Evolutionary conservation across 2,113 vertebrate genomes (phyloP).

Genomic region (Indicator maculatus): DNA sequence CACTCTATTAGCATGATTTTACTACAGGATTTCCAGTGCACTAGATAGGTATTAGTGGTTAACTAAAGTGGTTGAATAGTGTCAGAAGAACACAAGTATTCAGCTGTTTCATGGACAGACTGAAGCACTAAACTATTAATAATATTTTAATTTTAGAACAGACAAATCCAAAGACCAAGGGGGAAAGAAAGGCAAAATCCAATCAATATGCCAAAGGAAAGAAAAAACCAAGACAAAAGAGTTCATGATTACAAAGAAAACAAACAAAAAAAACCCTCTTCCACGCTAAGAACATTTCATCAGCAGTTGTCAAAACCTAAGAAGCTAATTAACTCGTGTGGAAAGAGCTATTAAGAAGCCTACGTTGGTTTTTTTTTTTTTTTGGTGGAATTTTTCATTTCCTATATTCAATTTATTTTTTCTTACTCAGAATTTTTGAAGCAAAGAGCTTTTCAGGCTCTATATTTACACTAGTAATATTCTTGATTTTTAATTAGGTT

Average conservation of each 20-base stretch:
- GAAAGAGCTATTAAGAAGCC: not conserved
- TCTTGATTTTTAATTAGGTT: slow-evolving; percentile 42
- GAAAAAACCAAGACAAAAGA: not conserved
- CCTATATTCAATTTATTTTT: slow-evolving; percentile 9
- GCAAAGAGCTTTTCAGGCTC: slow-evolving; percentile 10
- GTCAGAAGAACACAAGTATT: not conserved
- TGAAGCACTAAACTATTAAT: not conserved
- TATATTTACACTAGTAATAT: not conserved
- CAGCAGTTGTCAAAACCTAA: slow-evolving; percentile 10
- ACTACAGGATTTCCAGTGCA: not conserved
- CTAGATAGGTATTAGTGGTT: not conserved
- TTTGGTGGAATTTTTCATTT: not conserved
- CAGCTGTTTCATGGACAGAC: not conserved
- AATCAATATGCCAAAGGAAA: not conserved
- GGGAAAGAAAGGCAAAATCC: not conserved
- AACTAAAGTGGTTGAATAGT: not conserved
- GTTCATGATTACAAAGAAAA: not conserved
- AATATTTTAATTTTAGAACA: not conserved
- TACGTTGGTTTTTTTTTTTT: not conserved
- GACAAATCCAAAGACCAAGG: not conserved
- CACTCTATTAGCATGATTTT: not conserved
- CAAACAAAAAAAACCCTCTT: not conserved
- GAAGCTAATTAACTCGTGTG: not conserved
- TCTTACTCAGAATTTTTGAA: not conserved
- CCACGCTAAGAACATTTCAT: not conserved